Evolutionary conservation across 2,888 invertebrate species (phyloP).

Genomic region (Tipula lateralis): DNA sequence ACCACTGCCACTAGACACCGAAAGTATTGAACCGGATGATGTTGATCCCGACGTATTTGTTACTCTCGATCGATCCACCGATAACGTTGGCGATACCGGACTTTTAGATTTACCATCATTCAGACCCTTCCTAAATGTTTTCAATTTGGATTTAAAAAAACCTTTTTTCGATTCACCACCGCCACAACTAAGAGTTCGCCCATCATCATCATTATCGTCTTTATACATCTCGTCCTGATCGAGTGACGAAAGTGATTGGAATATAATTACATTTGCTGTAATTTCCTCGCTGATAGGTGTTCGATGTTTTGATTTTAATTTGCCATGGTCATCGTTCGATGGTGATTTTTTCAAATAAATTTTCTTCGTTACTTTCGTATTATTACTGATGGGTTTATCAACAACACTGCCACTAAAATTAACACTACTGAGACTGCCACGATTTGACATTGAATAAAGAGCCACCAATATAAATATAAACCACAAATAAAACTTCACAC

Average conservation of each 20-base stretch:
- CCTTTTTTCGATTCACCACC: not conserved
- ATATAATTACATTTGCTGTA: not conserved
- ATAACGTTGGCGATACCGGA: not conserved
- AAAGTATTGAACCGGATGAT: not conserved
- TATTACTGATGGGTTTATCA: not conserved
- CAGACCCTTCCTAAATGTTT: not conserved
- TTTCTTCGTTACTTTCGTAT: not conserved
- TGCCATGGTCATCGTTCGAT: not conserved
- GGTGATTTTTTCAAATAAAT: constrained; percentile 3
- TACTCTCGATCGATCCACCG: not conserved
- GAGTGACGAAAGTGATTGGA: not conserved
- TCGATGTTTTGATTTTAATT: not conserved
- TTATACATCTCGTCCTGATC: not conserved
- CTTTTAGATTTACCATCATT: not conserved
- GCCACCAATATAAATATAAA: not conserved
- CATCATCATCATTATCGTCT: not conserved
- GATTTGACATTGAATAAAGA: not conserved
- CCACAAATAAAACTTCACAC: not conserved
- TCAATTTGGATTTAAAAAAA: not conserved
- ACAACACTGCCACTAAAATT: not conserved
- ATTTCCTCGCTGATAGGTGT: not conserved
- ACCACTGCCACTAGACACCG: not conserved
- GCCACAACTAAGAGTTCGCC: not conserved
- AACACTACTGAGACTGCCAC: not conserved
- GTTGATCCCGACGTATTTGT: not conserved